Base-by-base conservation (phyloP, 2,113 vertebrate genomes). In the Mystacornis crossleyi region DNA sequence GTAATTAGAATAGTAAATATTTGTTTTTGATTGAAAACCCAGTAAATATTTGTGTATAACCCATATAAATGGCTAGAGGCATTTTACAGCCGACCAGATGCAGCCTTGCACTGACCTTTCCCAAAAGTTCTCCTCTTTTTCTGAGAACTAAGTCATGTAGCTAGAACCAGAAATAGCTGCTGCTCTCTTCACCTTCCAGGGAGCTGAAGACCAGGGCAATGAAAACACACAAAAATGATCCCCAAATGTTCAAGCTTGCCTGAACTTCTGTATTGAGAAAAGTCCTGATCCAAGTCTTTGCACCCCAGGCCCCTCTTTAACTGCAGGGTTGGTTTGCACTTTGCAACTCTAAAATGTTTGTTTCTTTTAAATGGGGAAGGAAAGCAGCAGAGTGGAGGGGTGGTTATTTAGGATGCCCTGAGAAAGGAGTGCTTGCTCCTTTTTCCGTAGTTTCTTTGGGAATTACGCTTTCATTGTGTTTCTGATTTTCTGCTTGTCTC, bases 1-100 rank as follows among this genome's bases (percentile, higher is more conserved):
- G 48, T 60, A 89, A 73, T 89, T 91, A 72, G 66, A 94, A 50
- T 50, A 86, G 78, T 92, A 96, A 97, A 95, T 95, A 95, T 72
- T 96, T 96, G 80, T 2, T 77, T 91, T 94, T 93, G 58, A 91
- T 91, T 80, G 83, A 91, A 96, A 96, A 33, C 31, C 9, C 19
- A 6, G 66, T 93, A 95, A 95, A 93, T 95, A 94, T 92, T 93
- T 95, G 64, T 72, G 18, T 51, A 79, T 75, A 92, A 57, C 33
- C 48, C 55, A 25, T 74, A 48, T 57, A 87, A 95, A 81, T 81
- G 55, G 38, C 67, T 67, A 42, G 54, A 81, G 53, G 42, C 28
- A 48, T 93, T 96, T 97, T 69, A 79, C 26, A 84, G 77, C 58
- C 2, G 8, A 92, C 45, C 40, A 58, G 65, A 42, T 1, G 3